Evolutionary conservation across 2,113 vertebrate species (phyloP).

Genomic region (Climacteris rufus): DNA sequence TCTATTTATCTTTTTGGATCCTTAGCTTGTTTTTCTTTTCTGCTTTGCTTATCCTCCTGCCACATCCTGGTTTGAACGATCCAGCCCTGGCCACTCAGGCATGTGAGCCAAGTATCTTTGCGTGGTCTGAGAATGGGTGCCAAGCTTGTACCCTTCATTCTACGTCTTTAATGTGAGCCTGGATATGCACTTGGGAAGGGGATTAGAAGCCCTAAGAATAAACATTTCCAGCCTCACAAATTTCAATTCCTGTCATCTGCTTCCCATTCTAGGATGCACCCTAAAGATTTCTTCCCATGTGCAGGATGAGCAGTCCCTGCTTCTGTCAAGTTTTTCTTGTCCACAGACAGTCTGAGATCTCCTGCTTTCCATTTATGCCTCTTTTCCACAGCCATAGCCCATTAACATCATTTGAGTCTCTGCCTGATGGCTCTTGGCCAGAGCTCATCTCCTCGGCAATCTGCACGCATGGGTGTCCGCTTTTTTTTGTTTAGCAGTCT

Average conservation of each 20-base stretch:
- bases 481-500: not conserved
- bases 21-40: not conserved
- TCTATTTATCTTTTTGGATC: not conserved
- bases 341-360: not conserved
- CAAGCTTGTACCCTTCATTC: not conserved
- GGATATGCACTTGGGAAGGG: not conserved
- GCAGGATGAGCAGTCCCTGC: not conserved
- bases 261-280: not conserved
- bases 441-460: not conserved
- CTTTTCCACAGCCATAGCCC: not conserved
- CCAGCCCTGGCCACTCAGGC: not conserved
- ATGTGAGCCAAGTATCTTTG: not conserved
- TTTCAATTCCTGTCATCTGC: not conserved
- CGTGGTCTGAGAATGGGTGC: not conserved
- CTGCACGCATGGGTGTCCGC: not conserved
- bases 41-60: not conserved
- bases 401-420: not conserved
- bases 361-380: not conserved
- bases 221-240: not conserved
- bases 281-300: not conserved
- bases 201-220: not conserved
- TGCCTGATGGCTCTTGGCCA: constrained; percentile 19
- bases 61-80: not conserved
- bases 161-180: not conserved
- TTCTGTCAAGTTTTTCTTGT: not conserved